A percentile compares a stretch with the other conserved stretches of the same genome.
Conservation (phyloP, 37 sponge, comb jelly and placozoan genomes). For the Eunapius fragilis region DNA sequence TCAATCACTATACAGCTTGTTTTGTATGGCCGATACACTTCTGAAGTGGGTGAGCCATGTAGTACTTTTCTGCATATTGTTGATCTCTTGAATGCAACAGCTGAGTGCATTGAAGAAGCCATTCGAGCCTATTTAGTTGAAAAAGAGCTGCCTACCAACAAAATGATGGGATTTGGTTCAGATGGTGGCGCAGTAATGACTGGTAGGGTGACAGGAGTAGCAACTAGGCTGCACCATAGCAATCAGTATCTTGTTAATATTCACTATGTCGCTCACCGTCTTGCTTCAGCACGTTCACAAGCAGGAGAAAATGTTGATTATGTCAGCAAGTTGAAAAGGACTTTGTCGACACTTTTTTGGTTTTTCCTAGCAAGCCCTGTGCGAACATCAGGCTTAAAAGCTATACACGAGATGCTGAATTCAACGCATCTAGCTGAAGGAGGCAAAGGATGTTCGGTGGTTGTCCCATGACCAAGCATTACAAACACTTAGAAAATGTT, state of each 20-base stretch:
- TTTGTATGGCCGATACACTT: conserved; percentile 21
- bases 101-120: conserved; percentile 29
- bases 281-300: conserved; percentile 58
- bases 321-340: conserved; percentile 25
- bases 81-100: conserved; percentile 30
- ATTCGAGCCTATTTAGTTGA: conserved; percentile 29
- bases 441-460: conserved; percentile 51
- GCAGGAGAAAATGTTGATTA: conserved; percentile 39
- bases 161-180: conserved; percentile 46
- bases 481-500: conserved; percentile 22
- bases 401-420: conserved; percentile 43
- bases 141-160: conserved; percentile 17
- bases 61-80: conserved; percentile 23
- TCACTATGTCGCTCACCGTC: conserved; percentile 58
- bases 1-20: conserved; percentile 38
- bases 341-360: conserved; percentile 17
- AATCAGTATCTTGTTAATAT: conserved; percentile 41
- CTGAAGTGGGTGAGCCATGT: no score
- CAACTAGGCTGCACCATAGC: conserved; percentile 15
- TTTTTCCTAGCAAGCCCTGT: conserved; percentile 52
- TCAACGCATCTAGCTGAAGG: conserved; percentile 33
- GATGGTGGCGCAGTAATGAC: conserved; percentile 66
- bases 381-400: conserved; percentile 28
- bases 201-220: conserved; percentile 40
- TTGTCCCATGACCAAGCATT: conserved; percentile 39